These are phyloP conservation scores for Phasianus colchicus DNA, from an alignment of 2,113 vertebrate genomes.

Conservation along the genomic window DNA sequence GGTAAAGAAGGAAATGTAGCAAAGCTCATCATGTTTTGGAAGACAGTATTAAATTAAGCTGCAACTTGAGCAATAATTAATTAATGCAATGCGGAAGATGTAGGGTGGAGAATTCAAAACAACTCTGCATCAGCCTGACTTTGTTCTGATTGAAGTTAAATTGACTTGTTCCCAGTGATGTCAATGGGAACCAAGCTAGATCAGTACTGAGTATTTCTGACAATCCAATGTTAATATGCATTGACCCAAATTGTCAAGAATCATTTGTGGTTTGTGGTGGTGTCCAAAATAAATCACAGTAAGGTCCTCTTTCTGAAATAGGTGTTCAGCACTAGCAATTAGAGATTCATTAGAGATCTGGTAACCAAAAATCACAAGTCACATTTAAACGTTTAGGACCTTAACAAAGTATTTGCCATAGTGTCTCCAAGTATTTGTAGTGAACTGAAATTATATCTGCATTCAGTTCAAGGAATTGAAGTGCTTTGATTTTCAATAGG, in stretches of 20 bases:
- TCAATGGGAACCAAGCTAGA: slow-evolving; percentile 17
- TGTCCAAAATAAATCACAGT: neutral
- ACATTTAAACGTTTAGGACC: neutral
- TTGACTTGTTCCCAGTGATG: slow-evolving; percentile 42
- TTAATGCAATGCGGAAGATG: slow-evolving; percentile 41
- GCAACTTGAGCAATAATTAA: slow-evolving; percentile 62
- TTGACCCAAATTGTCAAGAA: neutral
- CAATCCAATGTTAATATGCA: neutral
- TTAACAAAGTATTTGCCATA: neutral
- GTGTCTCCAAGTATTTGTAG: neutral
- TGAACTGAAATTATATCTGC: neutral
- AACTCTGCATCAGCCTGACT: slow-evolving; percentile 40
- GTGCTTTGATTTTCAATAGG: slow-evolving; percentile 14
- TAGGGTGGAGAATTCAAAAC: slow-evolving; percentile 51
- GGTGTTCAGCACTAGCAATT: neutral
- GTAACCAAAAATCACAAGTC: neutral
- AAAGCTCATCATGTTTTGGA: slow-evolving; percentile 31
- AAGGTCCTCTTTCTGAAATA: neutral
- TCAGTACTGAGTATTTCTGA: slow-evolving; percentile 12
- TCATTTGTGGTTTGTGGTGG: neutral
- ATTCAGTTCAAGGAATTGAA: neutral
- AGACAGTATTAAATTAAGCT: slow-evolving; percentile 53
- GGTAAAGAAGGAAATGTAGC: neutral
- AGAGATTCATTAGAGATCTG: neutral
- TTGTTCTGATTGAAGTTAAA: slow-evolving; percentile 47